Base-by-base conservation (phyloP, 2,797 vertebrate genomes). In the Chelon auratus region DNA sequence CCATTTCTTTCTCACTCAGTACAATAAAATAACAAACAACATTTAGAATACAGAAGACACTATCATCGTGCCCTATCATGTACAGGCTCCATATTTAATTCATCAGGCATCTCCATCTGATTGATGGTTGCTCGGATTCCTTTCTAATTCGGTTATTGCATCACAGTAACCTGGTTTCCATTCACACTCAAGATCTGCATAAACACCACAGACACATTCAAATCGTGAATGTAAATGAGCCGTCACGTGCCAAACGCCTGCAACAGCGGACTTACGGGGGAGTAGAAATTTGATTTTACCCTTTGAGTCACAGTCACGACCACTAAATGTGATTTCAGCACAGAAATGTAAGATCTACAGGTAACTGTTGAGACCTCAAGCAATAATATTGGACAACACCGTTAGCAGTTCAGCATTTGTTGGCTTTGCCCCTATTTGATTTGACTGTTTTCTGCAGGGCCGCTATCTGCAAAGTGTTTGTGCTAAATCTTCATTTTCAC, bases 21-120 rank as follows among this genome's bases (percentile, higher is more conserved):
- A 2, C 17, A 8, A 9, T 47, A 9, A n/a, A 47, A 9, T 47
- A 7, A 43, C 6, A 43, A 17, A 14, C 40, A 5, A 43, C 40
- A 43, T 43, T 43, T 14, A 43, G 13, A 47, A 4, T 5, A 14
- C 24, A 62, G 24, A 55, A 57, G 54, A 70, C 47, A 6, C 14
- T 54, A 72, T 65, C 61, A 58, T 20, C 36, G 22, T 17, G 37
- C 57, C 15, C 47, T 60, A 72, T 79, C 30, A 82, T 69, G 69
- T 72, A 55, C 6, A 0, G n/a, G 3, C 73, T 65, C 26, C 54
- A 86, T 85, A 78, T 89, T 87, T 80, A 79, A 91, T 84, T 82
- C 74, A 87, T 80, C 39, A 82, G 62, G 40, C 50, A 12, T 63
- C 58, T 48, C 20, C 1, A 15, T 14, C 57, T 76, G 86, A 87